Evolutionary conservation across 1,140 invertebrate species (phyloP).

Genomic region (Carcinoscorpius rotundicauda): DNA sequence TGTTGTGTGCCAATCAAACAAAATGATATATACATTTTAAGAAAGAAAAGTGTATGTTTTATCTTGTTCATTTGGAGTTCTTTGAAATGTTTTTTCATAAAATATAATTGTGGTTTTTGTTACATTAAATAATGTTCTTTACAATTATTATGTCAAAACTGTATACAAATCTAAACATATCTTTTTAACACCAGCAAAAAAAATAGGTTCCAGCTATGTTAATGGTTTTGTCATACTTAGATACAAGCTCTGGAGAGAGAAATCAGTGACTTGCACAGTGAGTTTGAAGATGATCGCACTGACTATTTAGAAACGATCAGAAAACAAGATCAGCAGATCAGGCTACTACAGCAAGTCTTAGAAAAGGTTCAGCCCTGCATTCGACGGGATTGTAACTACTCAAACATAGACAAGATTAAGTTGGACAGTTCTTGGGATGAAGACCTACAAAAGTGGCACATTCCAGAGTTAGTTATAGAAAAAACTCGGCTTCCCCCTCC

Average conservation of each 20-base stretch:
- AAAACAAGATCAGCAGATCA: slow-evolving; percentile 55
- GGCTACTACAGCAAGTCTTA: slow-evolving; percentile 53
- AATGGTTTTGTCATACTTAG: slow-evolving; percentile 26
- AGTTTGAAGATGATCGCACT: slow-evolving; percentile 69
- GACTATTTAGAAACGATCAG: slow-evolving; percentile 77
- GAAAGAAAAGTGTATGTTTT: too few relatives aligned
- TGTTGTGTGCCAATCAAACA: too few relatives aligned
- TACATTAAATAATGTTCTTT: too few relatives aligned
- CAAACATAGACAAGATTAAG: slow-evolving; percentile 52
- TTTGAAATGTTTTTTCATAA: too few relatives aligned
- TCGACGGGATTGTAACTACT: slow-evolving; percentile 60
- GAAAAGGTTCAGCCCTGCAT: slow-evolving; percentile 57
- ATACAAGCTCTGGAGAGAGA: slow-evolving; percentile 53
- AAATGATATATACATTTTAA: too few relatives aligned
- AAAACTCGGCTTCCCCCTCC: slow-evolving; percentile 51
- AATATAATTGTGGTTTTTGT: too few relatives aligned
- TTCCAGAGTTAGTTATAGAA: slow-evolving; percentile 51
- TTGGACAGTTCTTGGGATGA: slow-evolving; percentile 62
- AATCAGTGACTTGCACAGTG: slow-evolving; percentile 62
- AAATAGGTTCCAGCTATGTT: neutral
- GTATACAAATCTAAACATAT: too few relatives aligned
- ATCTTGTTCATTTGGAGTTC: too few relatives aligned
- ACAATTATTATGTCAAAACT: too few relatives aligned
- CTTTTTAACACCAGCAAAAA: too few relatives aligned
- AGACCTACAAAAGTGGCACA: slow-evolving; percentile 53